Evolutionary conservation across 1,140 invertebrate species (phyloP).

Genomic region (Nephotettix cincticeps): DNA sequence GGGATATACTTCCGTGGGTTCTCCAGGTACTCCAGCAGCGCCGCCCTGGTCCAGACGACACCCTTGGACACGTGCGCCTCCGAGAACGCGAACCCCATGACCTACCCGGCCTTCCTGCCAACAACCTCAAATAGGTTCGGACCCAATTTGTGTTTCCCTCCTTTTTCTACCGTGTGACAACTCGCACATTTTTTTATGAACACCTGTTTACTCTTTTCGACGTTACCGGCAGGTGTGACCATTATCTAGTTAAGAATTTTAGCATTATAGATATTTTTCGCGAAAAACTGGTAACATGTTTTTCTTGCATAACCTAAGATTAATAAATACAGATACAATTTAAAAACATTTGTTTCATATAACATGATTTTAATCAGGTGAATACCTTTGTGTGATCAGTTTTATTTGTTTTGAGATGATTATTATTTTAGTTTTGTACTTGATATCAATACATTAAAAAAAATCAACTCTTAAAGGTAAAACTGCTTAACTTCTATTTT

Average conservation of each 20-base stretch:
- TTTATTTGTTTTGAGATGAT: too few species aligned
- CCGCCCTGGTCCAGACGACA: constrained; percentile 61
- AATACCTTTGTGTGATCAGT: too few species aligned
- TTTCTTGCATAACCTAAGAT: too few species aligned
- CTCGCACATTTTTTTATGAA: constrained; percentile 75
- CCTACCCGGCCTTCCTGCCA: constrained; percentile 72
- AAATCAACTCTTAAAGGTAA: too few species aligned
- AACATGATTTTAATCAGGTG: too few species aligned
- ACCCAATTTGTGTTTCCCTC: constrained; percentile 96
- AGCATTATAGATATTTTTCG: too few species aligned
- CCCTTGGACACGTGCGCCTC: constrained; percentile 70
- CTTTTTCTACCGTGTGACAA: constrained; percentile 94
- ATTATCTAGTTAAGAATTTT: neutral
- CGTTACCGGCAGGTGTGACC: neutral
- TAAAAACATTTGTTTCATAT: too few species aligned
- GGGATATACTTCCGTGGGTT: constrained; percentile 84
- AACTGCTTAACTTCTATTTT: too few species aligned
- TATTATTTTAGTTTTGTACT: too few species aligned
- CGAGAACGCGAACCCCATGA: constrained; percentile 87
- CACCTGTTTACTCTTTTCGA: neutral
- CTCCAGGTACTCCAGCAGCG: constrained; percentile 66
- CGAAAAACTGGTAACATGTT: too few species aligned
- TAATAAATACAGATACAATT: too few species aligned
- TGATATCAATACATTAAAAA: too few species aligned
- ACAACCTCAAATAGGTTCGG: constrained; percentile 77